phyloP scores from a whole-genome alignment of 2,888 invertebrate genomes.

The Cataglyphis albicans region DNA sequence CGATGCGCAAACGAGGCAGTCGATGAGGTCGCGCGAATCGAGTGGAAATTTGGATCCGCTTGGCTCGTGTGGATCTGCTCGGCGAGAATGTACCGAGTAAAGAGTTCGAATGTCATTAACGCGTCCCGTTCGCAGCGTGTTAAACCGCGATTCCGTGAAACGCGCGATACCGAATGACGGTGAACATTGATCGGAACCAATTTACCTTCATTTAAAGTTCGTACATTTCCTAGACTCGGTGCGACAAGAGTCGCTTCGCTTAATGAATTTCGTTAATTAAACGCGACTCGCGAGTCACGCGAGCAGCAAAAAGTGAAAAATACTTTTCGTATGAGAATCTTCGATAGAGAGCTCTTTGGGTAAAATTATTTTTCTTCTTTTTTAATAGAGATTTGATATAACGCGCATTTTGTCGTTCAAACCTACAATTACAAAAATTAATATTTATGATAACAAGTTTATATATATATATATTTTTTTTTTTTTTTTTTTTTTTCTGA shows the following conservation, averaged over 20 bases:
- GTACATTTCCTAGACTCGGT: slow-evolving; percentile 12
- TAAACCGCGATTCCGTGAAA: slow-evolving; percentile 24
- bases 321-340: not conserved
- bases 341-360: not conserved
- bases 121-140: slow-evolving; percentile 24
- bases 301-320: not conserved
- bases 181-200: slow-evolving; percentile 1
- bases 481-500: not conserved
- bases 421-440: not conserved
- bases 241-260: not conserved
- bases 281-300: not conserved
- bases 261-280: slow-evolving; percentile 51
- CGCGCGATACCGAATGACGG: slow-evolving; percentile 1
- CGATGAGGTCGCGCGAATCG: slow-evolving; percentile 31
- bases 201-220: slow-evolving; percentile 29
- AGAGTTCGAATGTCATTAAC: slow-evolving; percentile 64
- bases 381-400: not conserved
- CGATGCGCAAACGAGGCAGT: not conserved
- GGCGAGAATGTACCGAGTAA: slow-evolving; percentile 53
- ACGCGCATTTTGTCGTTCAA: not conserved
- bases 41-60: slow-evolving; percentile 61
- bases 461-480: not conserved
- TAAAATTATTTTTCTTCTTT: not conserved
- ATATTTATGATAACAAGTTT: not conserved
- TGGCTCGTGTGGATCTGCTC: slow-evolving; percentile 9